Percentiles rank a stretch among this genome's conserved stretches.
Evolutionary conservation across 1,140 invertebrate genomes (phyloP).

Genomic region (Anoplophora glabripennis): DNA sequence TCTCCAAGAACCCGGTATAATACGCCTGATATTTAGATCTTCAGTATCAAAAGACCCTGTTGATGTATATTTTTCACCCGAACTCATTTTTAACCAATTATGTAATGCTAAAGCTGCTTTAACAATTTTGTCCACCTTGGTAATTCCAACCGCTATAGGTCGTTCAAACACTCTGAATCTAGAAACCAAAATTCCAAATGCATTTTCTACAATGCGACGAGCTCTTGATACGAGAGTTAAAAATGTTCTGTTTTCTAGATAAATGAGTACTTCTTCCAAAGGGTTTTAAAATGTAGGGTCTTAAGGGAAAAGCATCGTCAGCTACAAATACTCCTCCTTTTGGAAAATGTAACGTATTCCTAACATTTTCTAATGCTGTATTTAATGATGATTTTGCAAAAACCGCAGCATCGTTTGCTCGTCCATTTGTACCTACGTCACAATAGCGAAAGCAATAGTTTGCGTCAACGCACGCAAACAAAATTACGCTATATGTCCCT

Average conservation of each 20-base stretch:
- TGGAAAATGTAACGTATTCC: too few relatives aligned
- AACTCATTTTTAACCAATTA: slow-evolving; percentile 7
- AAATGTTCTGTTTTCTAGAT: slow-evolving; percentile 42
- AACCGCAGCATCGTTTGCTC: slow-evolving; percentile 47
- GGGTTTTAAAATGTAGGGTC: slow-evolving; percentile 49
- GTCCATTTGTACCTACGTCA: slow-evolving; percentile 50
- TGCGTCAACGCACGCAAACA: slow-evolving; percentile 49
- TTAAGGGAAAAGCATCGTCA: slow-evolving; percentile 53
- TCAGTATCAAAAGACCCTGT: too few relatives aligned
- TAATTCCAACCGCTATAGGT: not conserved
- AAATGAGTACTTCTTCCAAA: slow-evolving; percentile 41
- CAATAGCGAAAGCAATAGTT: slow-evolving; percentile 47
- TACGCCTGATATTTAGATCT: too few relatives aligned
- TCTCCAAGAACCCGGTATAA: too few relatives aligned
- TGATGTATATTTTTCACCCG: too few relatives aligned
- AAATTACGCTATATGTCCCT: slow-evolving; percentile 44
- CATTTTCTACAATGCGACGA: slow-evolving; percentile 39
- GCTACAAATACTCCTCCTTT: slow-evolving; percentile 46
- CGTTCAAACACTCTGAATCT: slow-evolving; percentile 20
- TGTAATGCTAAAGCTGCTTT: slow-evolving; percentile 8
- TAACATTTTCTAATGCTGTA: too few relatives aligned
- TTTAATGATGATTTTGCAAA: too few relatives aligned
- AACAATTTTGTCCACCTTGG: slow-evolving; percentile 13
- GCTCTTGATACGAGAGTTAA: slow-evolving; percentile 50
- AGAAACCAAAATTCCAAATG: slow-evolving; percentile 38